A percentile compares a stretch with the other conserved stretches of the same genome.
phyloP scores from a whole-genome alignment of 2,888 invertebrate genomes.

The Drosophila nigricruria region DNA sequence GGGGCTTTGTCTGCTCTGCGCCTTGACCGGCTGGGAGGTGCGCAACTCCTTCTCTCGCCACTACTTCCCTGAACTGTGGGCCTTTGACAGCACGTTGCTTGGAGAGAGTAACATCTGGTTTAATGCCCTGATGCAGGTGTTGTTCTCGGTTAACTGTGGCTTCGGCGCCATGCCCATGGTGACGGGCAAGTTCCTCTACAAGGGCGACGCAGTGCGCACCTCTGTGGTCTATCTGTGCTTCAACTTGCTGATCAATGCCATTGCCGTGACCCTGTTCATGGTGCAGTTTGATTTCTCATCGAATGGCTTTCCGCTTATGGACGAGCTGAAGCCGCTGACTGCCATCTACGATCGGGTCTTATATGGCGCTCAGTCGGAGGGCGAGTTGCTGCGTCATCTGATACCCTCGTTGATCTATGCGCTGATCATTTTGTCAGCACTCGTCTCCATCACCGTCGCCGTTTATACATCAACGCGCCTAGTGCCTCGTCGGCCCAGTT shows the following conservation, averaged over 20 bases:
- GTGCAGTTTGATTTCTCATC: slow-evolving; percentile 83
- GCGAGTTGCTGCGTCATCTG: slow-evolving; percentile 72
- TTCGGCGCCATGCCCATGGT: slow-evolving; percentile 84
- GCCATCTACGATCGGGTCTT: slow-evolving; percentile 84
- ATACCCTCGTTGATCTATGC: slow-evolving; percentile 82
- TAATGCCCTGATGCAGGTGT: slow-evolving; percentile 85
- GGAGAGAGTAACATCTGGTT: slow-evolving; percentile 84
- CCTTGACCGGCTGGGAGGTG: slow-evolving; percentile 84
- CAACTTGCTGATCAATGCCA: slow-evolving; percentile 84
- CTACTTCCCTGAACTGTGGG: slow-evolving; percentile 84
- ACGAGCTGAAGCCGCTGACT: slow-evolving; percentile 84
- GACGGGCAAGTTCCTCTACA: slow-evolving; percentile 85
- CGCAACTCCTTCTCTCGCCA: slow-evolving; percentile 81
- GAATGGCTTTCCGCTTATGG: slow-evolving; percentile 73
- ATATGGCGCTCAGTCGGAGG: slow-evolving; percentile 63
- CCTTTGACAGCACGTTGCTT: slow-evolving; percentile 73
- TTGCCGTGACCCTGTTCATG: slow-evolving; percentile 85
- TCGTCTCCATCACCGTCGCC: slow-evolving; percentile 83
- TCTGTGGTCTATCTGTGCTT: slow-evolving; percentile 85
- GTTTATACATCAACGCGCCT: slow-evolving; percentile 84
- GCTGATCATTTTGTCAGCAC: slow-evolving; percentile 82
- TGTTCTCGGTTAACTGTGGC: slow-evolving; percentile 85
- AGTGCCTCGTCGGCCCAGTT: slow-evolving; percentile 84
- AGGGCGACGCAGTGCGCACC: slow-evolving; percentile 85
- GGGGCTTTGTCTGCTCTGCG: slow-evolving; percentile 80